Evolutionary conservation across 2,797 vertebrate species (phyloP).

Genomic region (Periophthalmus magnuspinnatus): DNA sequence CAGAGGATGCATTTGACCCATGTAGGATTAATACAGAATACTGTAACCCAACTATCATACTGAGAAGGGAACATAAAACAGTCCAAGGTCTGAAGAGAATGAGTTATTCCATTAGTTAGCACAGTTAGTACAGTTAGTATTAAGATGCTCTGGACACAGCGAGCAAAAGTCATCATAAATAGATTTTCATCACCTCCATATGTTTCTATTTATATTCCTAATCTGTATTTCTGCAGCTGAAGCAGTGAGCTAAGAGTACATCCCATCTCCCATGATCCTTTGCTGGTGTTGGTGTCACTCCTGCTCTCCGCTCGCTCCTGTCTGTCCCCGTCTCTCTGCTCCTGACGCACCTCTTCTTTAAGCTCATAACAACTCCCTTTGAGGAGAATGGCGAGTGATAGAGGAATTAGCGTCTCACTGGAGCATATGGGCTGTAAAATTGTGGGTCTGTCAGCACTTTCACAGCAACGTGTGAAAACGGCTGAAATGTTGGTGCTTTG

Average conservation of each 20-base stretch:
- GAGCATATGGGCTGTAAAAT: slow-evolving; percentile 58
- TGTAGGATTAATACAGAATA: too few relatives aligned
- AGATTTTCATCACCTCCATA: neutral
- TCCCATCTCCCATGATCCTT: neutral
- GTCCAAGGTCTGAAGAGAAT: too few relatives aligned
- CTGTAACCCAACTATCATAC: too few relatives aligned
- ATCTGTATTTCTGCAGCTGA: neutral
- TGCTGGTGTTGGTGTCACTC: neutral
- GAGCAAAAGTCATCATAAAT: neutral
- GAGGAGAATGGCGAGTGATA: slow-evolving; percentile 36
- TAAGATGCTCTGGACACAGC: too few relatives aligned
- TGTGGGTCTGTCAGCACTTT: slow-evolving; percentile 55
- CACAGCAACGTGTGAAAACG: slow-evolving; percentile 35
- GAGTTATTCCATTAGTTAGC: too few relatives aligned
- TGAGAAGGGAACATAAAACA: too few relatives aligned
- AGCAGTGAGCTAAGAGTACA: neutral
- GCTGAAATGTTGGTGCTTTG: slow-evolving; percentile 7
- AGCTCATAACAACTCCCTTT: slow-evolving; percentile 35
- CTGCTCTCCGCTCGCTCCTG: too few relatives aligned
- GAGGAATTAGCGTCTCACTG: slow-evolving; percentile 50
- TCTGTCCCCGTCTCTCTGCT: neutral
- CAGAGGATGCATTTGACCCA: too few relatives aligned
- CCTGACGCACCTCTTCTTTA: slow-evolving; percentile 1
- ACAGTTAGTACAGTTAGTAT: too few relatives aligned
- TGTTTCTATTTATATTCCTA: neutral